phyloP scores from a whole-genome alignment of 2,888 invertebrate species.

The Agrotis exclamationis region DNA sequence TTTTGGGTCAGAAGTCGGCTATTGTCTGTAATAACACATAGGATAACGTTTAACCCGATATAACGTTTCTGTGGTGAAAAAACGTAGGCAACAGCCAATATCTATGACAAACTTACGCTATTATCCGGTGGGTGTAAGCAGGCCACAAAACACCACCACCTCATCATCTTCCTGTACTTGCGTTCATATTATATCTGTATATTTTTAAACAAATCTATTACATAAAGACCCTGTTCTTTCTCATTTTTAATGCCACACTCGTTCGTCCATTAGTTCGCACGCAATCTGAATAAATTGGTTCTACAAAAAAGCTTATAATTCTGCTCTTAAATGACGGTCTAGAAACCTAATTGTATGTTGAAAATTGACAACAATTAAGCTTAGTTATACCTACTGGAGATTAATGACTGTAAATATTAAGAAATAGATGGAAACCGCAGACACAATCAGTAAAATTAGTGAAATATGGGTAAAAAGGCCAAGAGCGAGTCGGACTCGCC shows the following conservation, averaged over 20 bases:
- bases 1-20: too few species aligned
- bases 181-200: not conserved
- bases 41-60: too few species aligned
- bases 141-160: not conserved
- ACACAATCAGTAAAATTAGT: too few species aligned
- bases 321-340: constrained; percentile 14
- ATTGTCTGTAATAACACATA: too few species aligned
- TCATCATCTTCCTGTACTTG: not conserved
- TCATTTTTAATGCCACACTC: constrained; percentile 33
- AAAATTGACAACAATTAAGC: constrained; percentile 11
- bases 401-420: not conserved
- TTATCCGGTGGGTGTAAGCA: not conserved
- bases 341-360: constrained; percentile 7
- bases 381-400: not conserved
- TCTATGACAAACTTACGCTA: too few species aligned
- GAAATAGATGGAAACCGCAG: not conserved
- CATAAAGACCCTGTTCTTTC: constrained; percentile 27
- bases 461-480: too few species aligned
- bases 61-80: too few species aligned
- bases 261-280: constrained; percentile 34
- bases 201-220: not conserved
- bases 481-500: too few species aligned
- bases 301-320: constrained; percentile 30
- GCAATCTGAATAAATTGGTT: constrained; percentile 38
- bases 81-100: too few species aligned